These are phyloP conservation scores for Pammene aurita DNA, from an alignment of 2,888 invertebrate genomes.

Conservation along the genomic window DNA sequence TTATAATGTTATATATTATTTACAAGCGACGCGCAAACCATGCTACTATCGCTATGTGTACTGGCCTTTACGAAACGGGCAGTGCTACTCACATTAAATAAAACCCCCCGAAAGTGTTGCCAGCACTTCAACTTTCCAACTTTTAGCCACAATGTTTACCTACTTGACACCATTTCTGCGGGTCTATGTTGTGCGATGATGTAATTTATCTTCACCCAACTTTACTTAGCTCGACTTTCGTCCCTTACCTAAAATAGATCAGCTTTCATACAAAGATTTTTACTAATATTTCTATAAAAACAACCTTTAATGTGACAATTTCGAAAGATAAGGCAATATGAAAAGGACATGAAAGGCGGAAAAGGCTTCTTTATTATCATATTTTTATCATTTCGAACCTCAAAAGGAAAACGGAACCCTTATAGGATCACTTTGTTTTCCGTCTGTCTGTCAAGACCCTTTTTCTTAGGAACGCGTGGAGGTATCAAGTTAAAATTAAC, in stretches of 20 bases:
- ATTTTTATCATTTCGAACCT: no score
- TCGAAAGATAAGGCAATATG: no score
- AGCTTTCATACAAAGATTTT: constrained; percentile 5
- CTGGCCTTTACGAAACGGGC: background rate
- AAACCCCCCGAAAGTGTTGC: background rate
- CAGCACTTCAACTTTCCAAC: background rate
- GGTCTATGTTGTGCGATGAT: constrained; percentile 8
- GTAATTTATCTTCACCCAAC: constrained; percentile 11
- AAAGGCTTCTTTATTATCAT: no score
- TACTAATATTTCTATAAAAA: background rate
- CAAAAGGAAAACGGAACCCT: no score
- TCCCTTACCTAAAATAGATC: constrained; percentile 17
- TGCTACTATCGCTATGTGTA: no score
- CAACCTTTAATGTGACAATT: background rate
- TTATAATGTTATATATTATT: no score
- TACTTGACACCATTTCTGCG: background rate
- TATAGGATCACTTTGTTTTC: no score
- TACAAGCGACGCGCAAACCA: no score
- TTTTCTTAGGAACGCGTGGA: no score
- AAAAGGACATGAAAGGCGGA: no score
- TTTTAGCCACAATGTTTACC: constrained; percentile 10
- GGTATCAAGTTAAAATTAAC: no score
- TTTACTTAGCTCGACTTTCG: constrained; percentile 9
- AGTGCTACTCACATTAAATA: background rate
- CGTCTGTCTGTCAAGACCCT: no score